Base-by-base conservation (phyloP, 2,888 invertebrate species). In the Temnothorax ravouxi region DNA sequence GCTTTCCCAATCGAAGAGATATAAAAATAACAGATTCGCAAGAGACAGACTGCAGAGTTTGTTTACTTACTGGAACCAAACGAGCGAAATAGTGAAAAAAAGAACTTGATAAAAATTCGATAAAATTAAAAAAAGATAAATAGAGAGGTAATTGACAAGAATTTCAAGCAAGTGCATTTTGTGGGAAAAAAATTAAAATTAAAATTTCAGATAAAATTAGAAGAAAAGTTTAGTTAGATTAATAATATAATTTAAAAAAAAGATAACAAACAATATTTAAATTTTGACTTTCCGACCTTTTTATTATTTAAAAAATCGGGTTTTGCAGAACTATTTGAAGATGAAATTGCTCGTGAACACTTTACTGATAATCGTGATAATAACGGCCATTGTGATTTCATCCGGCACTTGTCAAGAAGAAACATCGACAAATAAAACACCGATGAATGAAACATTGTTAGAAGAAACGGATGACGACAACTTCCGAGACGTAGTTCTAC, bases 311-410 rank as follows among this genome's bases (percentile, higher is more conserved):
- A 15, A 34, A 69, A 56, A 56, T 29, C 9, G 0, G 0, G 4
- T 75, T 62, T 41, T 2, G 9, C 29, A 21, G 15, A 5, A 44
- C 34, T 1, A n/a, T 41, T 21, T 29, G 1, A 44, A 69, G 13
- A 56, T 69, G 44, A 47, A 54, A 44, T 47, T 47, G n/a, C 21
- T 38, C 18, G 18, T 13, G 8, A 56, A 54, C 9, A 54, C 56
- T 56, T 29, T 79, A 11, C 13, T 69, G 56, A 69, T 56, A 69
- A 56, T 47, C 15, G 34, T 44, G 44, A 79, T 69, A 67, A 44
- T 69, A n/a, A 15, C n/a, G 15, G 11, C 15, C 1, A 34, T 54
- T 77, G 4, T 38, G n/a, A 59, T 79, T 56, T n/a, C 56, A 77
- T 3, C 18, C 2, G 15, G 3, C n/a, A 3, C 15, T 44, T 44